Conservation (phyloP, 2,797 vertebrate genomes). For the Gymnoscopelus braueri region DNA sequence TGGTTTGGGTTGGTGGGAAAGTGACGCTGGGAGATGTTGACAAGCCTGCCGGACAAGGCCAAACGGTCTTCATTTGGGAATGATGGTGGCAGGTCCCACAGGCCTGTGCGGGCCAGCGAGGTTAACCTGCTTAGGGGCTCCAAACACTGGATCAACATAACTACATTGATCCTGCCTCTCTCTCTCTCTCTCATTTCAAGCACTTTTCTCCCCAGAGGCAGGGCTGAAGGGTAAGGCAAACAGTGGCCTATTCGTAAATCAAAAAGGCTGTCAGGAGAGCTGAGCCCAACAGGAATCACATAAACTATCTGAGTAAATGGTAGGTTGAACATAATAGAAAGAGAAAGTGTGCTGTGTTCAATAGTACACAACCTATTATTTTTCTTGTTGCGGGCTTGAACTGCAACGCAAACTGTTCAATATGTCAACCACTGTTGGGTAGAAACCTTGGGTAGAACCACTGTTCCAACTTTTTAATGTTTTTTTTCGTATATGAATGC, state of each 20-base stretch:
- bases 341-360: background rate
- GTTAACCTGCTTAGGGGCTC: conserved; percentile 65
- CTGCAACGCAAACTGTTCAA: too few species aligned
- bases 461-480: too few species aligned
- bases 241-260: conserved; percentile 26
- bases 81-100: conserved; percentile 54
- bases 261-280: conserved; percentile 48
- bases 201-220: conserved; percentile 48
- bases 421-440: too few species aligned
- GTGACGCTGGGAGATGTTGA: conserved; percentile 41
- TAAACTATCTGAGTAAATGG: conserved; percentile 1
- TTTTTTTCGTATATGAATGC: too few species aligned
- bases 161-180: conserved; percentile 56
- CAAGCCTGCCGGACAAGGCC: conserved; percentile 55
- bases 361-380: too few species aligned
- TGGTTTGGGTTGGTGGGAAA: conserved; percentile 22
- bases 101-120: conserved; percentile 48
- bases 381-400: too few species aligned
- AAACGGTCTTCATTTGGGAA: conserved; percentile 42
- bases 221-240: conserved; percentile 45
- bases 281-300: conserved; percentile 35
- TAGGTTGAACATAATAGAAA: conserved; percentile 11
- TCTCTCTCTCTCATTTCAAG: conserved; percentile 5
- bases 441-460: too few species aligned
- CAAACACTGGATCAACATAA: conserved; percentile 67